Percentiles rank a stretch among this genome's conserved stretches.
These are phyloP conservation scores for Amphipyra berbera DNA, from an alignment of 2,888 invertebrate genomes.

Conservation along the genomic window DNA sequence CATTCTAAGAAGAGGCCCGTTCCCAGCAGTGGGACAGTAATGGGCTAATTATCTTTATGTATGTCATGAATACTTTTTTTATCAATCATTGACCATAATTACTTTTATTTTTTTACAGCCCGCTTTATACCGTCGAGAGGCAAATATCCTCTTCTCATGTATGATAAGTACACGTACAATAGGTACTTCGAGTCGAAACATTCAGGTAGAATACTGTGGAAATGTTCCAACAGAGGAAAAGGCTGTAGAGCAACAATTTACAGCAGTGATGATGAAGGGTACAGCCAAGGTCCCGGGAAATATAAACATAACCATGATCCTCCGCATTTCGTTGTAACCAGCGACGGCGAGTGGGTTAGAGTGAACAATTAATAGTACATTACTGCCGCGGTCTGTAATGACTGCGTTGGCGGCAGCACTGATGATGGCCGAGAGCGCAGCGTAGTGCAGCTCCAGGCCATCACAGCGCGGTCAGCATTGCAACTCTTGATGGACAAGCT, in stretches of 20 bases:
- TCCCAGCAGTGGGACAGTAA: no score
- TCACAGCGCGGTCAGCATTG: no score
- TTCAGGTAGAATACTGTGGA: conserved; percentile 41
- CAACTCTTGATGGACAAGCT: no score
- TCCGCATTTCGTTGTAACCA: conserved; percentile 30
- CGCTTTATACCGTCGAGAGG: conserved; percentile 50
- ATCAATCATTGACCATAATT: not conserved
- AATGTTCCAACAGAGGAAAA: conserved; percentile 46
- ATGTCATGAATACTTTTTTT: no score
- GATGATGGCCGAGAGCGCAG: no score
- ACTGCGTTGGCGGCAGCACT: no score
- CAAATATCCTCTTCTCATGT: conserved; percentile 61
- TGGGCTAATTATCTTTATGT: no score
- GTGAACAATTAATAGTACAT: conserved; percentile 1
- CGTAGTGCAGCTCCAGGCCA: no score
- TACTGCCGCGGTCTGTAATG: no score
- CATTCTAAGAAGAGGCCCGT: no score
- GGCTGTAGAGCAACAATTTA: conserved; percentile 47
- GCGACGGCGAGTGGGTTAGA: conserved; percentile 41
- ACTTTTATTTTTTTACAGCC: conserved; percentile 30
- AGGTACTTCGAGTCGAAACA: conserved; percentile 26
- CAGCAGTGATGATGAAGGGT: conserved; percentile 1
- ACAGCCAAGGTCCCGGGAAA: conserved; percentile 15
- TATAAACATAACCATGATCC: conserved; percentile 42
- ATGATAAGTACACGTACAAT: conserved; percentile 55